phyloP scores from a whole-genome alignment of 92 coral and sea anemone genomes.

The Zoanthus gigantus region DNA sequence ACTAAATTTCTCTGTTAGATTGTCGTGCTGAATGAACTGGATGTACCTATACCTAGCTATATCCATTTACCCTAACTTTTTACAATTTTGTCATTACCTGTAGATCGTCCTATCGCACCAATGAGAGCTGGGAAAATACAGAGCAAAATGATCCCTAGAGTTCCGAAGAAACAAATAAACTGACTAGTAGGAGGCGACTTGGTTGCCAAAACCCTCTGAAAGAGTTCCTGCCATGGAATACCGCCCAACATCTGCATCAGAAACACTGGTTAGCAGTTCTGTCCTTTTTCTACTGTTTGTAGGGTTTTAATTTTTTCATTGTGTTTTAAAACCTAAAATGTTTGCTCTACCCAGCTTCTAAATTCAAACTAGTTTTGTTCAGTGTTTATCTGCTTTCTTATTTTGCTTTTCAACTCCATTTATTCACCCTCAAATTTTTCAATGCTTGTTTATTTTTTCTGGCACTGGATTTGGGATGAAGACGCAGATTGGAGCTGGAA shows the following conservation, averaged over 20 bases:
- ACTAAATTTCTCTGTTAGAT: too few relatives aligned
- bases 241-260: slow-evolving; percentile 85
- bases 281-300: too few relatives aligned
- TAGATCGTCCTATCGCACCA: slow-evolving; percentile 88
- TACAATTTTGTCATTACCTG: slow-evolving; percentile 58
- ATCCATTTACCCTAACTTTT: too few relatives aligned
- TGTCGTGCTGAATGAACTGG: too few relatives aligned
- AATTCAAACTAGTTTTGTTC: background rate
- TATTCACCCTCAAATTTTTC: too few relatives aligned
- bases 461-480: background rate
- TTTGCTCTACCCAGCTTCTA: background rate
- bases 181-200: slow-evolving; percentile 76
- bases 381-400: background rate
- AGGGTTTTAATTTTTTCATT: background rate
- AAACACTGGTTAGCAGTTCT: background rate
- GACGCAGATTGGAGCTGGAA: background rate
- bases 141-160: slow-evolving; percentile 84
- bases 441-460: background rate
- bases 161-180: slow-evolving; percentile 75
- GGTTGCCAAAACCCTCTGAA: slow-evolving; percentile 89
- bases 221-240: slow-evolving; percentile 96
- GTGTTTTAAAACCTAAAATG: background rate
- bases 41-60: too few relatives aligned
- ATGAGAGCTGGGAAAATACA: slow-evolving; percentile 86
- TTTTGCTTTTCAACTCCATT: background rate